phyloP scores from a whole-genome alignment of 2,888 invertebrate species.

The Itoplectis maculator region DNA sequence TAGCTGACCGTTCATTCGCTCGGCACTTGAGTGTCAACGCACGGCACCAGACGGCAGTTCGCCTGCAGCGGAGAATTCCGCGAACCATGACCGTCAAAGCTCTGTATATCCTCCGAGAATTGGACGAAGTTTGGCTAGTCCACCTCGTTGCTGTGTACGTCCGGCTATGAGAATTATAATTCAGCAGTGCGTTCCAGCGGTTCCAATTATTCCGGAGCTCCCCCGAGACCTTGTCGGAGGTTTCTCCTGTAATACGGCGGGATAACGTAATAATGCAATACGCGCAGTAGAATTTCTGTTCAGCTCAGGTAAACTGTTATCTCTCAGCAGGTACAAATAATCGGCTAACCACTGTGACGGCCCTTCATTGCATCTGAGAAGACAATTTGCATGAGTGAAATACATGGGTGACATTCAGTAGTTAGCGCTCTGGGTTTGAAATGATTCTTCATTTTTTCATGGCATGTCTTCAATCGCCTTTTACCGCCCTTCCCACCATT shows the following conservation, averaged over 20 bases:
- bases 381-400: no score
- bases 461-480: no score
- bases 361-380: no score
- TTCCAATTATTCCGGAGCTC: constrained; percentile 58
- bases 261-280: constrained; percentile 40
- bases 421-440: no score
- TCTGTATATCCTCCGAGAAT: constrained; percentile 46
- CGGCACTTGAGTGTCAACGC: constrained; percentile 59
- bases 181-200: constrained; percentile 44
- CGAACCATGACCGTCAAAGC: constrained; percentile 24
- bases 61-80: constrained; percentile 16
- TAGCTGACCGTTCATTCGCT: constrained; percentile 63
- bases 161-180: constrained; percentile 57
- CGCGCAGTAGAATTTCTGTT: constrained; percentile 6
- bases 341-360: no score
- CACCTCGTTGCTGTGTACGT: constrained; percentile 21
- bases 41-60: constrained; percentile 55
- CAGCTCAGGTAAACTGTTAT: no score
- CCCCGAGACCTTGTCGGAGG: constrained; percentile 43
- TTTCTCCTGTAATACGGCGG: constrained; percentile 42
- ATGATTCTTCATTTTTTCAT: no score
- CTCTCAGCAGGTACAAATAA: no score
- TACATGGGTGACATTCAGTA: no score
- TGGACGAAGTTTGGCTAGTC: constrained; percentile 43
- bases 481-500: no score